Base-by-base conservation (phyloP, 2,888 invertebrate species). In the Brenthis ino region DNA sequence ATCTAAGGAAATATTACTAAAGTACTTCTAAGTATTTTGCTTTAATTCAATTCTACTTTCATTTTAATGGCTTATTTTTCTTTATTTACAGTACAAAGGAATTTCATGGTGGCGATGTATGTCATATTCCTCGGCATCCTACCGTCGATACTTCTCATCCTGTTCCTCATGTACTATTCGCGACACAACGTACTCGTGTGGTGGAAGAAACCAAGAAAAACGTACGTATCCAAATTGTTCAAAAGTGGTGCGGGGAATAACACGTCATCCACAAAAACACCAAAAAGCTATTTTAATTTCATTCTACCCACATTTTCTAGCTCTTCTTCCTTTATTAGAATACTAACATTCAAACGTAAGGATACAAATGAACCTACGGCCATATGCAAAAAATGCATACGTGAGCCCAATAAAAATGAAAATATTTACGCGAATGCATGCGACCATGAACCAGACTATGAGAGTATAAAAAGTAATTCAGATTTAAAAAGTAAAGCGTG, bases 121-220 rank as follows among this genome's bases (percentile, higher is more conserved):
- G 94, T 99, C 75, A 95, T 98, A 78, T 98, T 98, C 94, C 94
- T 98, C 77, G 96, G 97, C 33, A 95, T 98, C 76, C 93, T 98
- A 67, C 98, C 98, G 0, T 86, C 95, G 69, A 86, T 96, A 55
- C 94, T 96, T 1, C 85, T 96, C 28, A 81, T 95, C 3, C 92
- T 95, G 53, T 94, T 97, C 84, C 89, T 96, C 51, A 85, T 95
- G 65, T 98, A 97, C 94, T 97, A 97, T 89, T 94, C 95, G 72
- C 94, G 95, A 33, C 95, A 95, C 82, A 95, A 96, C 95, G 82
- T 92, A 72, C 81, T 92, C 54, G 77, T 80, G 75, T 91, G 93
- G 85, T 93, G 93, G 93, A 93, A 93, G 85, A 89, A 93, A 72
- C 92, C 94, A 4, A 80, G 85, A 67, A 92, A 92, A 87, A 83